phyloP scores from a whole-genome alignment of 2,113 vertebrate species.

The Sylvia atricapilla region DNA sequence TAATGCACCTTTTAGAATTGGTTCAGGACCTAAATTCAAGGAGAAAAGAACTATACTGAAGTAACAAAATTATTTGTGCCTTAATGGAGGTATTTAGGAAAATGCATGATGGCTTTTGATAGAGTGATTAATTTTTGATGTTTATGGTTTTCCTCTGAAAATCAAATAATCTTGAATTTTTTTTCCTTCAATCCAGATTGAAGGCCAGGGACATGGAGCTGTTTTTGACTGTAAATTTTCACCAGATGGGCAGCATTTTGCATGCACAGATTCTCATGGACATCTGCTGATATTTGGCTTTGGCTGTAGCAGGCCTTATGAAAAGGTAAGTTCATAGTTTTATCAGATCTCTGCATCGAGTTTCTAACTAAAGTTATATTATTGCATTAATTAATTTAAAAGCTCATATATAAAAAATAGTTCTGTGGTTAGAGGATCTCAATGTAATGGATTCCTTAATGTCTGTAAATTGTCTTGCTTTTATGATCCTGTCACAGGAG shows the following conservation, averaged over 20 bases:
- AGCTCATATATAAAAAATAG: background rate
- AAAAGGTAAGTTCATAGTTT: conserved; percentile 80
- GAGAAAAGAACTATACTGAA: background rate
- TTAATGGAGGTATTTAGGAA: background rate
- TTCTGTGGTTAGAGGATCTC: background rate
- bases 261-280: conserved; percentile 96
- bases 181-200: conserved; percentile 79
- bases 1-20: background rate
- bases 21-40: background rate
- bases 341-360: background rate
- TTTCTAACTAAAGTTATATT: background rate
- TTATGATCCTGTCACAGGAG: background rate
- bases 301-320: conserved; percentile 90
- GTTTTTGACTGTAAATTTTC: conserved; percentile 99
- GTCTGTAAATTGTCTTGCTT: background rate
- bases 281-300: conserved; percentile 96
- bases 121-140: background rate
- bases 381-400: background rate
- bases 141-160: background rate
- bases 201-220: conserved; percentile 95
- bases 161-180: background rate
- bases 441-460: background rate
- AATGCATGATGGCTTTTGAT: background rate
- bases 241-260: conserved; percentile 92
- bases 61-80: background rate